Percentiles rank a stretch among this genome's conserved stretches.
Conservation (phyloP, 2,113 vertebrate species). For the Toxostoma redivivum region DNA sequence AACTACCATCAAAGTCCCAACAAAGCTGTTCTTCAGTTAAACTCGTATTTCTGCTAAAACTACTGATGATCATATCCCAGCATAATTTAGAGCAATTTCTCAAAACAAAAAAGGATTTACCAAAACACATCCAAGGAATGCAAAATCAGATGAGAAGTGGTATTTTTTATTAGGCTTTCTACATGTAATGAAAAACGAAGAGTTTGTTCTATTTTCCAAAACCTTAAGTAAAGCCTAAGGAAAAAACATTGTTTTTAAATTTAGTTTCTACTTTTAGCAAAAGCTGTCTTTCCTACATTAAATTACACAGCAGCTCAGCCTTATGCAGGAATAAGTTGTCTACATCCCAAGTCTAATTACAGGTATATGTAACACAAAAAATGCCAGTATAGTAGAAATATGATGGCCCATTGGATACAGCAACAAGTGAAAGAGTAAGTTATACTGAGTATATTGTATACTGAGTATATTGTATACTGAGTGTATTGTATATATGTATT, state of each 20-base stretch:
- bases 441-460: background rate
- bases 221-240: background rate
- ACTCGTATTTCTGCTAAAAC: background rate
- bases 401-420: background rate
- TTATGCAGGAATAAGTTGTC: background rate
- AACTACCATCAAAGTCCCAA: background rate
- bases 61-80: background rate
- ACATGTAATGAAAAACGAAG: conserved; percentile 25
- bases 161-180: background rate
- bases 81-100: background rate
- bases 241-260: conserved; percentile 22
- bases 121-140: background rate
- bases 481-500: too few species aligned
- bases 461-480: too few species aligned
- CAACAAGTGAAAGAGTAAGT: background rate
- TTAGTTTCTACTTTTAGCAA: conserved; percentile 14
- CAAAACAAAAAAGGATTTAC: background rate
- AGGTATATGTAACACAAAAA: background rate
- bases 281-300: background rate
- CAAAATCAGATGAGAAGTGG: conserved; percentile 3
- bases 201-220: background rate
- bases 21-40: background rate
- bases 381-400: background rate
- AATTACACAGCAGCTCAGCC: background rate
- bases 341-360: background rate